phyloP scores from a whole-genome alignment of 2,888 invertebrate species.

The Reticulitermes lucifugus region DNA sequence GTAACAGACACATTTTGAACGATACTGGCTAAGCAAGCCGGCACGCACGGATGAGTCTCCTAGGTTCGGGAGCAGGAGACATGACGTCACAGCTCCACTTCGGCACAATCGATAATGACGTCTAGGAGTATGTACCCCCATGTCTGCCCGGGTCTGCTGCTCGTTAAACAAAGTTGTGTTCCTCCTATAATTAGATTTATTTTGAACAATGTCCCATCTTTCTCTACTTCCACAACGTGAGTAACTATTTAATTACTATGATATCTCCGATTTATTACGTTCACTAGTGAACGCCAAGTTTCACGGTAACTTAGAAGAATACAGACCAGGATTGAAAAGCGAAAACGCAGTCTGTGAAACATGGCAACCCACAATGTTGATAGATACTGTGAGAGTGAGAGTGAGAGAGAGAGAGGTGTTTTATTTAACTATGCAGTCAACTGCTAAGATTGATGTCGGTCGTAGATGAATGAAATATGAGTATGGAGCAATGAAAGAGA shows the following conservation, averaged over 20 bases:
- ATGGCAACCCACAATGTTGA: too few relatives aligned
- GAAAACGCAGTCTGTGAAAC: too few relatives aligned
- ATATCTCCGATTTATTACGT: too few relatives aligned
- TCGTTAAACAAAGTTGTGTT: slow-evolving; percentile 8
- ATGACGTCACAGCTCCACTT: slow-evolving; percentile 7
- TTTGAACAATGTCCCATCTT: neutral
- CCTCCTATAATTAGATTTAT: slow-evolving; percentile 3
- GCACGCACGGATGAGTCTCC: neutral
- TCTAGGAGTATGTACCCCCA: neutral
- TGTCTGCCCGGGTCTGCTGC: neutral
- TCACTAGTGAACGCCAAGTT: too few relatives aligned
- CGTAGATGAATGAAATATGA: too few relatives aligned
- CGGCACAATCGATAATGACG: slow-evolving; percentile 6
- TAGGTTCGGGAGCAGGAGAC: neutral
- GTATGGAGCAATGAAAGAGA: too few relatives aligned
- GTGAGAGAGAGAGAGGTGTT: too few relatives aligned
- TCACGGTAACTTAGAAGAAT: too few relatives aligned
- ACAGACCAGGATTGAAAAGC: too few relatives aligned
- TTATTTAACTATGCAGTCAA: too few relatives aligned
- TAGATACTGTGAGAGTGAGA: too few relatives aligned
- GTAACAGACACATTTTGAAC: neutral
- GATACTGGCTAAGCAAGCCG: neutral
- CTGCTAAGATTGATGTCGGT: too few relatives aligned
- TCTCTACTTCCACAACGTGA: neutral
- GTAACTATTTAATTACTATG: neutral